Evolutionary conservation across 2,888 invertebrate species (phyloP), one percentile per base, ranked within the genome.

Genomic region (Microplitis deprimator): DNA sequence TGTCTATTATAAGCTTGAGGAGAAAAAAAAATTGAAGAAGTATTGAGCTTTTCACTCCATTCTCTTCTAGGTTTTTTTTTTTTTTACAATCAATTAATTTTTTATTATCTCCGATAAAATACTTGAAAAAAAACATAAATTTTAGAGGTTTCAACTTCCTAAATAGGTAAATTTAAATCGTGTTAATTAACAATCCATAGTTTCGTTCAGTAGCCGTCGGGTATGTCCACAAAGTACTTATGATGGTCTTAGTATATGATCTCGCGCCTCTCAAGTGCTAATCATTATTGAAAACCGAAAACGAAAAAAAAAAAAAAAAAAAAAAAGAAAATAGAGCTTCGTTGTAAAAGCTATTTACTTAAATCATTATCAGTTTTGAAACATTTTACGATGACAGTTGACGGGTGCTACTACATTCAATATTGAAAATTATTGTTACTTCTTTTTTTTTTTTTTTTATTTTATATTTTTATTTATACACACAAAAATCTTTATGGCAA

Each of bases 321-420:
- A 72, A 79, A 20, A 29, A 20, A 20, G 3, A 72, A 79, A 76
- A 76, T 73, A 70, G 74, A 77, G 81, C 82, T 81, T 77, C 83
- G 83, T 86, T 86, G 86, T 86, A 85, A 86, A 88, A 86, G 87
- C 81, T 89, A 84, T 89, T 89, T 89, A 85, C 84, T 80, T 81
- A 84, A 82, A 78, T 82, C 77, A 84, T 89, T 89, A 88, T 84
- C 78, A 74, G 73, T 73, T 74, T 73, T 73, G 39, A 50, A 13
- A 68, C 16, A 6, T 64, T 20, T 41, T 65, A 16, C 16, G 16
- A 29, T 29, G 7, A 13, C 20, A 40, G 62, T 1, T 62, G 62
- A 62, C 6, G 16, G 62, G 20, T 16, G 62, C 62, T 17, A 62
- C 16, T 17, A 62, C 10, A 62, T 62, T 16, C 17, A 62, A 62